Percentiles rank a stretch among this genome's conserved stretches.
phyloP scores from a whole-genome alignment of 53 echinoderm and acorn worm genomes.

The Apostichopus leukothele region DNA sequence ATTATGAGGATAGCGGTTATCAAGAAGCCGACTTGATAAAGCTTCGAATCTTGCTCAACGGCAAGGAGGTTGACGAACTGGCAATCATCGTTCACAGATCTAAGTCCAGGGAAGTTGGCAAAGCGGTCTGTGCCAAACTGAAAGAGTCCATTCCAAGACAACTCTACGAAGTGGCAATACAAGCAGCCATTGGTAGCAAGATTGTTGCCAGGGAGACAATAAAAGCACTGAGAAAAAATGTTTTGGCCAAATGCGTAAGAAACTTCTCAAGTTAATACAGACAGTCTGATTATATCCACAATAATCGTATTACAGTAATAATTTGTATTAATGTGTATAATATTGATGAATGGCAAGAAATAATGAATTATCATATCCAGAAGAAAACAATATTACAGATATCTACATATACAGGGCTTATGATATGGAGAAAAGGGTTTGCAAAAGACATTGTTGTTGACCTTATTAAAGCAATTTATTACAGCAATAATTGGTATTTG shows the following conservation, averaged over 20 bases:
- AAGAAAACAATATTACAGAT: too few species aligned
- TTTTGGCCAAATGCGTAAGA: conserved; percentile 98
- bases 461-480: too few species aligned
- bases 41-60: conserved; percentile 83
- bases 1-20: conserved; percentile 92
- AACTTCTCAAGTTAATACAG: neutral
- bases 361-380: too few species aligned
- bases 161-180: conserved; percentile 94
- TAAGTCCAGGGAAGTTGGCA: conserved; percentile 77
- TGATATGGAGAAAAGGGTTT: too few species aligned
- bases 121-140: conserved; percentile 71
- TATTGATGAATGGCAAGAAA: too few species aligned
- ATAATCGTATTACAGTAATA: too few species aligned
- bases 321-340: too few species aligned
- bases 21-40: conserved; percentile 89
- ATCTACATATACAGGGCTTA: too few species aligned
- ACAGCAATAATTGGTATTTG: too few species aligned
- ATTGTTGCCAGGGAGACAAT: conserved; percentile 90
- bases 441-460: too few species aligned
- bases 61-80: conserved; percentile 76
- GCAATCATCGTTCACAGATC: conserved; percentile 77
- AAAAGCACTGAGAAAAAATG: conserved; percentile 82
- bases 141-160: conserved; percentile 87
- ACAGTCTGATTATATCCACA: too few species aligned
- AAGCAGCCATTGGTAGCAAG: conserved; percentile 79